Conservation (phyloP, 2,888 invertebrate genomes). For the Heliconius sara region DNA sequence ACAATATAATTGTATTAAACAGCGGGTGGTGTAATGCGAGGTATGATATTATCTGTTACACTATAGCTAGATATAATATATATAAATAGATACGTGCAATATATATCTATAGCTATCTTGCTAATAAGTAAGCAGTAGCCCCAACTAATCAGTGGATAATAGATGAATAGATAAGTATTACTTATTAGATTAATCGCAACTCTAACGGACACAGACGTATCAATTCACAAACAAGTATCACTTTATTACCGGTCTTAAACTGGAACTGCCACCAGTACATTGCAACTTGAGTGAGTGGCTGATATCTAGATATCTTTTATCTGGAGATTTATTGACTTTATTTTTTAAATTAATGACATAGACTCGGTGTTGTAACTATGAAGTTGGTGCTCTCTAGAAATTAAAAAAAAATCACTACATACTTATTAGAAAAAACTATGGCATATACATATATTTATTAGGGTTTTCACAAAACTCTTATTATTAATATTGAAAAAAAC, state of each 20-base stretch:
- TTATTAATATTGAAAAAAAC: not conserved
- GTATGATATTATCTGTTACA: too few relatives aligned
- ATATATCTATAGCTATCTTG: not conserved
- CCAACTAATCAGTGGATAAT: conserved; percentile 23
- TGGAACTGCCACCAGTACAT: conserved; percentile 22
- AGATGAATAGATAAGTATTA: conserved; percentile 21
- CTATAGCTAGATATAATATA: too few relatives aligned
- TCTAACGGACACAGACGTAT: conserved; percentile 29
- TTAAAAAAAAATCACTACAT: too few relatives aligned
- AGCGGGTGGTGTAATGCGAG: too few relatives aligned
- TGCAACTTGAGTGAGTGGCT: conserved; percentile 3
- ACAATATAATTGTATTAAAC: too few relatives aligned
- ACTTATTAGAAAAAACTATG: too few relatives aligned
- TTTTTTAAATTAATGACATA: not conserved
- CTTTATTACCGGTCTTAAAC: conserved; percentile 36
- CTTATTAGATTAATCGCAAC: conserved; percentile 10
- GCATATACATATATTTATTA: not conserved
- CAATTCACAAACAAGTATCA: conserved; percentile 33
- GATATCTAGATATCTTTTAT: conserved; percentile 24
- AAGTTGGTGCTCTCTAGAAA: not conserved
- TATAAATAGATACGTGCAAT: not conserved
- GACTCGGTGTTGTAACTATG: not conserved
- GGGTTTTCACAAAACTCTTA: not conserved
- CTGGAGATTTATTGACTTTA: conserved; percentile 3
- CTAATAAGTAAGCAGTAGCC: conserved; percentile 9